Evolutionary conservation across 2,113 vertebrate species (phyloP).

Genomic region (Cebus imitator): DNA sequence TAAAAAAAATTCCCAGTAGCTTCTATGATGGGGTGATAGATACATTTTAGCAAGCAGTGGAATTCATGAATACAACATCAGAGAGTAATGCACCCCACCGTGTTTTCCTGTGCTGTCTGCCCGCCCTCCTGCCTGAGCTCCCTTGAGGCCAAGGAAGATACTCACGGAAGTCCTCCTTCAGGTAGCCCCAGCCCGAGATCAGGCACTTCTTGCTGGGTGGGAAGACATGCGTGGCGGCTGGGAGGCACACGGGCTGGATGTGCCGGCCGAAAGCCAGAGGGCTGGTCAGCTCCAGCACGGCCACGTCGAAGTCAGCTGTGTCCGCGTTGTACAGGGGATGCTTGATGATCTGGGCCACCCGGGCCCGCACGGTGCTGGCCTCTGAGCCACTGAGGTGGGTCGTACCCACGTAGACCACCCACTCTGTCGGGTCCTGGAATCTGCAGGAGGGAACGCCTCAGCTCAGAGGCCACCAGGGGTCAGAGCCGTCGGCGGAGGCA

Average conservation of each 20-base stretch:
- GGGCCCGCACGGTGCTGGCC: constrained; percentile 74
- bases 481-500: background rate
- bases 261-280: constrained; percentile 86
- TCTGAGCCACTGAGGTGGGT: constrained; percentile 83
- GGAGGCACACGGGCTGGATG: constrained; percentile 94
- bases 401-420: constrained; percentile 91
- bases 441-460: constrained; percentile 43
- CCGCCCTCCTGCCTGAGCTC: rapidly evolving
- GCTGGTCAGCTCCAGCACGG: constrained; percentile 89
- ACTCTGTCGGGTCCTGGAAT: constrained; percentile 84
- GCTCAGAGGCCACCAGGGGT: background rate
- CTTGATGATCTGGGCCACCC: constrained; percentile 86
- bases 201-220: constrained; percentile 89
- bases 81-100: rapidly evolving
- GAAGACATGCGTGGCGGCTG: constrained; percentile 88
- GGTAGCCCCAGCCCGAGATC: constrained; percentile 96
- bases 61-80: rapidly evolving
- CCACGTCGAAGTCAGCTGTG: constrained; percentile 91
- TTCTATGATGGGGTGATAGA: too few relatives aligned
- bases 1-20: rapidly evolving
- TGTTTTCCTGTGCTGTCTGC: background rate
- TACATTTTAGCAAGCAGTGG: rapidly evolving
- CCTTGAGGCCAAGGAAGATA: background rate
- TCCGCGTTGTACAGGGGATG: constrained; percentile 88
- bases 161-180: constrained; percentile 91